Evolutionary conservation across 1,140 invertebrate species (phyloP), one percentile per base, ranked within the genome.

Genomic region (Orchesella cincta): DNA sequence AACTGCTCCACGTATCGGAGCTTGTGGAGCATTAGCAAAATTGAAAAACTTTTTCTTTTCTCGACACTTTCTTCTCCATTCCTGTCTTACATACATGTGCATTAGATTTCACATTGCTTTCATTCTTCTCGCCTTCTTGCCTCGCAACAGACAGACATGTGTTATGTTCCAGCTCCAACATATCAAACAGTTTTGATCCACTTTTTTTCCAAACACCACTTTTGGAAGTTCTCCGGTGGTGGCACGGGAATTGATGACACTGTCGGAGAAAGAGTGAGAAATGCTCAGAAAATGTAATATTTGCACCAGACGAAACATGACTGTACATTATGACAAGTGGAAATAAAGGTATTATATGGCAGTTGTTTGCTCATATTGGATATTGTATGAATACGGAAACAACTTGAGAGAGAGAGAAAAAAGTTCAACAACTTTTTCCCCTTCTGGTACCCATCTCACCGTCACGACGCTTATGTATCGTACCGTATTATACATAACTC

Each of bases 41-140:
- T 57, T 57, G 54, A 57, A 57, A 57, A 57, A 57, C 54, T 57
- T 57, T 57, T 26, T 23, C 54, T 23, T 57, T n/a, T n/a, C n/a
- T n/a, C n/a, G n/a, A n/a, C n/a, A n/a, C n/a, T n/a, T n/a, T n/a
- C n/a, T n/a, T n/a, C n/a, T n/a, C n/a, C n/a, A n/a, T n/a, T n/a
- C n/a, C n/a, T n/a, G n/a, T n/a, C n/a, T n/a, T n/a, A n/a, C n/a
- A n/a, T n/a, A n/a, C n/a, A n/a, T n/a, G n/a, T n/a, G n/a, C n/a
- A n/a, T n/a, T n/a, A n/a, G n/a, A n/a, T n/a, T n/a, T n/a, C n/a
- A n/a, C n/a, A n/a, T n/a, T n/a, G n/a, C 54, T 46, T 57, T 18
- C 54, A 57, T 18, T 57, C n/a, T 23, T 57, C 54, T 57, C n/a
- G n/a, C 54, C 12, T 57, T 20, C 8, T 46, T 46, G 20, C 39